These are phyloP conservation scores for Artibeus lituratus DNA, from an alignment of 2,797 vertebrate species.

Conservation along the genomic window DNA sequence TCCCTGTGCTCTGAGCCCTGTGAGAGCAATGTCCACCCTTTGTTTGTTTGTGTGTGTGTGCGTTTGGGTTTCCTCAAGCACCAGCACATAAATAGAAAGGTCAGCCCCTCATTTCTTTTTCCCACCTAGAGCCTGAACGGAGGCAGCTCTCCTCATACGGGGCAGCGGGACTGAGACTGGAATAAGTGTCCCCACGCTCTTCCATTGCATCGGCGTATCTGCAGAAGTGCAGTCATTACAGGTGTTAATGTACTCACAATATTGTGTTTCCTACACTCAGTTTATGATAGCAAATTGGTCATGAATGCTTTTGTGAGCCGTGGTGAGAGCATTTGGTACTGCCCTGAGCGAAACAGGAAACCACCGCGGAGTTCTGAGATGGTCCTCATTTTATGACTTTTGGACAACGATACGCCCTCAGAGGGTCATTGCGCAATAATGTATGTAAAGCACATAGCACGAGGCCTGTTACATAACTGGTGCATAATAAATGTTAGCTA, in stretches of 20 bases:
- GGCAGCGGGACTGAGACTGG: neutral
- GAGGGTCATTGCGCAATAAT: neutral
- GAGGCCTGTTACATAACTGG: conserved; percentile 31
- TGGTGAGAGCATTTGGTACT: neutral
- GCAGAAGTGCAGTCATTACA: neutral
- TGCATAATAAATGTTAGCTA: conserved; percentile 20
- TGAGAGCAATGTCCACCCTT: no score
- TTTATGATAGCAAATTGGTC: neutral
- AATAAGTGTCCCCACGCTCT: neutral
- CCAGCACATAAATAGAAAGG: neutral
- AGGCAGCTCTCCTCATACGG: neutral
- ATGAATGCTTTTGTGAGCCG: neutral
- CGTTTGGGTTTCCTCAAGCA: neutral
- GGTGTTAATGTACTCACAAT: neutral
- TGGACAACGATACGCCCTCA: neutral
- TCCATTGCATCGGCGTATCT: no score
- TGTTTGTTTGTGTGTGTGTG: neutral
- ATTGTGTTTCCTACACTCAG: neutral
- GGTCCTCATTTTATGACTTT: conserved; percentile 29
- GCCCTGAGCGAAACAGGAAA: neutral
- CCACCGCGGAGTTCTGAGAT: neutral
- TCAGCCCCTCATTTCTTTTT: neutral
- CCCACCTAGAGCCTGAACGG: neutral
- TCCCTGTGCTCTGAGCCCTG: neutral
- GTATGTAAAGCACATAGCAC: conserved; percentile 5